These are phyloP conservation scores for Eurypyga helias DNA, from an alignment of 2,113 vertebrate species.

Conservation along the genomic window DNA sequence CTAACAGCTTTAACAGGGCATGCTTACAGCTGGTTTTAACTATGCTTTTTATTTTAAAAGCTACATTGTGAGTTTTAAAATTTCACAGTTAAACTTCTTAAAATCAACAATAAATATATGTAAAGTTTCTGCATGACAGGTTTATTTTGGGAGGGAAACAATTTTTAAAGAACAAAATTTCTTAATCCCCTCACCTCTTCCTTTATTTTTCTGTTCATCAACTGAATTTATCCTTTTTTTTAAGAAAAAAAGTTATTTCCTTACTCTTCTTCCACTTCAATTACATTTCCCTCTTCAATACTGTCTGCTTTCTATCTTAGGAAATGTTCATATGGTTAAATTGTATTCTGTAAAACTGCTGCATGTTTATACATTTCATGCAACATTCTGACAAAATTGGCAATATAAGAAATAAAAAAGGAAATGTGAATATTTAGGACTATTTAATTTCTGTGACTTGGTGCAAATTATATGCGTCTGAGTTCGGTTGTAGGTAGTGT, in stretches of 20 bases:
- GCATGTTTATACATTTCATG: background rate
- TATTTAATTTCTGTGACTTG: background rate
- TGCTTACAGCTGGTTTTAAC: conserved; percentile 13
- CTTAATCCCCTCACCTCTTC: background rate
- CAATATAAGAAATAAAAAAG: background rate
- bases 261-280: background rate
- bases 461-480: background rate
- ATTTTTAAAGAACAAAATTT: background rate
- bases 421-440: background rate
- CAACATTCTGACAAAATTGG: background rate
- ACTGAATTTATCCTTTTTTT: background rate
- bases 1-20: background rate
- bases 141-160: background rate
- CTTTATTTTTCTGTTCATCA: background rate
- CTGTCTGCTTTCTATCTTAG: background rate
- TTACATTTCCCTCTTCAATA: background rate
- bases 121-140: background rate
- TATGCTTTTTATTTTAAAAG: conserved; percentile 16
- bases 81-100: background rate
- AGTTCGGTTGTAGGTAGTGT: background rate
- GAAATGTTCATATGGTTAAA: background rate
- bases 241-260: background rate
- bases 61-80: conserved; percentile 1
- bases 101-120: background rate
- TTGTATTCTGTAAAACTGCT: background rate